Evolutionary conservation across 1,140 invertebrate genomes (phyloP).

Genomic region (Apis mellifera): Amel_HAv3.1 CM009933.2:2448001-2448500

Average conservation of each 20-base stretch:
- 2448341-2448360: conserved; percentile 49
- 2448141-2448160: conserved; percentile 38
- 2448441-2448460: conserved; percentile 34
- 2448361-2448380: conserved; percentile 22
- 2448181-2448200: conserved; percentile 3
- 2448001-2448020: conserved; percentile 54
- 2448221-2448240: conserved; percentile 47
- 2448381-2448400: too few species aligned
- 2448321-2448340: conserved; percentile 52
- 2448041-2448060: conserved; percentile 33
- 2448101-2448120: conserved; percentile 18
- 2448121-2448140: too few species aligned
- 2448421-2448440: background rate
- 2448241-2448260: conserved; percentile 15
- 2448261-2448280: too few species aligned
- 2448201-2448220: conserved; percentile 38
- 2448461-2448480: conserved; percentile 40
- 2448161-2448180: conserved; percentile 15
- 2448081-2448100: conserved; percentile 36
- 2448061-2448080: conserved; percentile 48
- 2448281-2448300: background rate
- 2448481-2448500: conserved; percentile 45
- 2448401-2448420: background rate
- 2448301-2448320: conserved; percentile 20
- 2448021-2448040: too few species aligned